These are phyloP conservation scores for Empidonax traillii DNA, from an alignment of 2,113 vertebrate genomes.

Conservation along the genomic window DNA sequence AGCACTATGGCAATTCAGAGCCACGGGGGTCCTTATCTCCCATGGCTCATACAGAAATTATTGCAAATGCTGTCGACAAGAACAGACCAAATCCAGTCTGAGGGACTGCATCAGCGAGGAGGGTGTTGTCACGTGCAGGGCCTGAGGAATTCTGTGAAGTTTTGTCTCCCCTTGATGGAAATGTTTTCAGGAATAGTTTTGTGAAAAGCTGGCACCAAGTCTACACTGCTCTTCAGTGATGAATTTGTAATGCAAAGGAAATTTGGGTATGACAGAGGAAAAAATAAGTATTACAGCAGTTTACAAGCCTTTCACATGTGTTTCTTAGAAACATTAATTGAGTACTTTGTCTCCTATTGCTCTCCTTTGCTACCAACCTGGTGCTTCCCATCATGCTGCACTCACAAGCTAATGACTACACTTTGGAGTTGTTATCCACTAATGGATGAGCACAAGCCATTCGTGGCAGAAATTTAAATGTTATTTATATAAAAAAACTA, in stretches of 20 bases:
- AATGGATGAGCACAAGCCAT: not conserved
- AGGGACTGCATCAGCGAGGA: not conserved
- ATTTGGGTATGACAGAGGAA: not conserved
- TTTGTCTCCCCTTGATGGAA: not conserved
- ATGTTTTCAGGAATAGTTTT: not conserved
- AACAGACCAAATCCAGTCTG: not conserved
- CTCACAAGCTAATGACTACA: not conserved
- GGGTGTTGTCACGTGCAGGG: not conserved
- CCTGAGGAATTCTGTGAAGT: not conserved
- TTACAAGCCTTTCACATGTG: not conserved
- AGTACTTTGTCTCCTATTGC: not conserved
- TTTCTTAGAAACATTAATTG: not conserved
- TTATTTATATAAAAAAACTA: not conserved
- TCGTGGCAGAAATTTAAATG: not conserved
- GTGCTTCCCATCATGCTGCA: not conserved
- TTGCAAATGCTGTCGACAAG: fast-evolving
- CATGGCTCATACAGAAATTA: not conserved
- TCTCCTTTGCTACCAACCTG: not conserved
- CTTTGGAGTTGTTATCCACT: not conserved
- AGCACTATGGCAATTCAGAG: not conserved
- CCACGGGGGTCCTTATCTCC: conserved; percentile 50
- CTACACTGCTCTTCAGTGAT: not conserved
- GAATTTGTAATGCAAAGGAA: not conserved
- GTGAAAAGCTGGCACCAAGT: not conserved
- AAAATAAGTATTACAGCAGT: not conserved